Conservation (phyloP, 2,888 invertebrate genomes). For the Meiosimyza platycephala region DNA sequence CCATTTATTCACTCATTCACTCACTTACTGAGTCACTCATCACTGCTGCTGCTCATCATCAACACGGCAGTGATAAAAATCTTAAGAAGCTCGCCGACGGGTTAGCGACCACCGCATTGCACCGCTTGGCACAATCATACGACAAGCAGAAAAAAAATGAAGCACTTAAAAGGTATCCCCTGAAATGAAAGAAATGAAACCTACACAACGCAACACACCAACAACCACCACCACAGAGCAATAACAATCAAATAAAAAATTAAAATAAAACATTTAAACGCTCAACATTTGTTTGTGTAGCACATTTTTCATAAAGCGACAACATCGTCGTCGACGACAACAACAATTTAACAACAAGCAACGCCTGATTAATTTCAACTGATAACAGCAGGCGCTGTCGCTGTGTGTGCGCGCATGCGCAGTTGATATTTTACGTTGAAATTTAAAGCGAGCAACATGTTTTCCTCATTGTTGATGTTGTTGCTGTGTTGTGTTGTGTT, state of each 20-base stretch:
- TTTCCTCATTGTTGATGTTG: no score
- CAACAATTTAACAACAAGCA: conserved; percentile 4
- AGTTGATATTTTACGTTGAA: neutral
- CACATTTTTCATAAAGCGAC: no score
- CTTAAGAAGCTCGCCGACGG: conserved; percentile 32
- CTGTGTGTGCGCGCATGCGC: conserved; percentile 22
- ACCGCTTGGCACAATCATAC: neutral
- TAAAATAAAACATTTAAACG: no score
- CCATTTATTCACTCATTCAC: no score
- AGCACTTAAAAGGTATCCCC: neutral
- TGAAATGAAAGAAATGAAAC: neutral
- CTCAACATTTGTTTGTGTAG: no score
- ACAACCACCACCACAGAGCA: no score
- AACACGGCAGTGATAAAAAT: conserved; percentile 23
- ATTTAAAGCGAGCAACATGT: no score
- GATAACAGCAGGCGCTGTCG: conserved; percentile 24
- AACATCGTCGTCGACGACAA: no score
- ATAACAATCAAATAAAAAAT: no score
- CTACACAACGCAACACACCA: neutral
- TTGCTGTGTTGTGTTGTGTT: no score
- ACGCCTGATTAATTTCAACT: conserved; percentile 28
- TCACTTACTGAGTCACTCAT: conserved; percentile 1
- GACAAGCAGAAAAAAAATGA: neutral
- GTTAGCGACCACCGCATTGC: conserved; percentile 6
- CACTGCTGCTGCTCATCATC: neutral